These are phyloP conservation scores for Typhlomys cinereus DNA, from an alignment of 2,113 vertebrate species.

Conservation along the genomic window DNA sequence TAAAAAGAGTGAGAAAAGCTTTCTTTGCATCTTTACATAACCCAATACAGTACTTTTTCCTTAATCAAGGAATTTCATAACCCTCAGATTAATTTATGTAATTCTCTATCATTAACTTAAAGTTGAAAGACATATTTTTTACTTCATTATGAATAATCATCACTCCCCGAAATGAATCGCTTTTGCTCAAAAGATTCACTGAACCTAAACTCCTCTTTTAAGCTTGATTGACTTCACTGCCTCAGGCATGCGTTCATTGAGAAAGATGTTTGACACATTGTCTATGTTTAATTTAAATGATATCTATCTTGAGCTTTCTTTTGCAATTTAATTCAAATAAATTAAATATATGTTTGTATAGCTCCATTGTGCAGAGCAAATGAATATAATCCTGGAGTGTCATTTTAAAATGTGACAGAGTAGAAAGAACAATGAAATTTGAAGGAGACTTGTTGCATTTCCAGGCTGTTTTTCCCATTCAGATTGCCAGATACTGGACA, in stretches of 20 bases:
- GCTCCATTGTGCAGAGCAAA: constrained; percentile 27
- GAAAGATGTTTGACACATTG: constrained; percentile 26
- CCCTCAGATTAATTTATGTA: constrained; percentile 24
- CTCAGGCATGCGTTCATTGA: not conserved
- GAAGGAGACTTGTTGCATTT: not conserved
- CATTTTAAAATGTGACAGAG: not conserved
- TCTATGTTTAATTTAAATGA: constrained; percentile 48
- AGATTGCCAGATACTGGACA: not conserved
- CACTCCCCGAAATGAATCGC: not conserved
- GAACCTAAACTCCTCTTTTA: constrained; percentile 41
- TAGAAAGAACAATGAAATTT: not conserved
- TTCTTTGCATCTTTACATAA: not conserved
- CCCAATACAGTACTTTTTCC: not conserved
- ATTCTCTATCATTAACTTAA: not conserved
- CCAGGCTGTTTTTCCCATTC: not conserved
- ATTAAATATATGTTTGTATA: constrained; percentile 45
- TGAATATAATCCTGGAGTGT: constrained; percentile 29
- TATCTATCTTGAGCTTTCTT: constrained; percentile 36
- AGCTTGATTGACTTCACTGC: not conserved
- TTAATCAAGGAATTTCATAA: not conserved
- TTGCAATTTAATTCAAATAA: constrained; percentile 57
- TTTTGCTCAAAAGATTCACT: constrained; percentile 38
- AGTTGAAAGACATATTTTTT: not conserved
- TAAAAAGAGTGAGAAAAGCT: not conserved
- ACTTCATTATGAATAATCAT: not conserved